A percentile compares a stretch with the other conserved stretches of the same genome.
phyloP scores from a whole-genome alignment of 2,113 vertebrate genomes.

The Lophotis ruficrista region DNA sequence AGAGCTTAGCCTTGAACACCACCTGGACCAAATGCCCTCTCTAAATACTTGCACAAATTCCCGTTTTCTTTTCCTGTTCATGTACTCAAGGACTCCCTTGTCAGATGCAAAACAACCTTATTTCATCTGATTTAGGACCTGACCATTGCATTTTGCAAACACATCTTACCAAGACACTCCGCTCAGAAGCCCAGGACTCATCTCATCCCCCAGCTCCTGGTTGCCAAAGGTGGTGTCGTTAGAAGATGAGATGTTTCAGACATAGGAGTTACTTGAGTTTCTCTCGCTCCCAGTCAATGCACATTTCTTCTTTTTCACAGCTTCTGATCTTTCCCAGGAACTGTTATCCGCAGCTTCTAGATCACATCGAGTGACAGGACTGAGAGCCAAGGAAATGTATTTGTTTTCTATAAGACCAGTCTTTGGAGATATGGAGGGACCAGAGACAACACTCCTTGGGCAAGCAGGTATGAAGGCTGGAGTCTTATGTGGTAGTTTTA shows the following conservation, averaged over 20 bases:
- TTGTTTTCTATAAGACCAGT: conserved; percentile 82
- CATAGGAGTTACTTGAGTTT: background rate
- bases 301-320: conserved; percentile 58
- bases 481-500: background rate
- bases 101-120: background rate
- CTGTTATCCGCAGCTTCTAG: conserved; percentile 69
- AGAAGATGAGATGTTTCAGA: background rate
- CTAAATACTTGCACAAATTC: background rate
- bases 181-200: rapidly evolving
- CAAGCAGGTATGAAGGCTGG: conserved; percentile 75
- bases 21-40: background rate
- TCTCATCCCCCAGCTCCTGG: background rate
- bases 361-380: conserved; percentile 71
- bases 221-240: background rate
- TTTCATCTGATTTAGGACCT: background rate
- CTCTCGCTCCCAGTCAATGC: background rate
- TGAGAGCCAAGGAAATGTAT: conserved; percentile 77
- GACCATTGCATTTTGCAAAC: background rate
- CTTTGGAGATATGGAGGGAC: conserved; percentile 81
- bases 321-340: conserved; percentile 76
- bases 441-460: conserved; percentile 72
- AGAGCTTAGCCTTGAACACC: background rate
- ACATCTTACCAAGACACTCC: background rate
- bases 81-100: background rate
- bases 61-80: background rate